Evolutionary conservation across 1,140 invertebrate genomes (phyloP).

Genomic region (Chymomyza costata): DNA sequence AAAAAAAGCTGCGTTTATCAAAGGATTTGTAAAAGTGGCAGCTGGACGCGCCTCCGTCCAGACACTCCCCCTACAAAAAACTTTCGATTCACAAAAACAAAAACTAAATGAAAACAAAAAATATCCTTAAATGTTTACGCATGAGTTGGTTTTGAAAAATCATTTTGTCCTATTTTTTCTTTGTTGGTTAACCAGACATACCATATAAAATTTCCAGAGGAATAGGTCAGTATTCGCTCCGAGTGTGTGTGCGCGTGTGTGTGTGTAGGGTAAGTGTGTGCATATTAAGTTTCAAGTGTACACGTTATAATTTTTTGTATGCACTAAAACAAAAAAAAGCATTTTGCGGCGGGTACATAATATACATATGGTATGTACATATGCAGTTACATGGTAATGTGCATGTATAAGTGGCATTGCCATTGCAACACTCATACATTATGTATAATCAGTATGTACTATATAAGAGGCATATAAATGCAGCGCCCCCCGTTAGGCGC

Average conservation of each 20-base stretch:
- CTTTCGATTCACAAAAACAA: conserved; percentile 13
- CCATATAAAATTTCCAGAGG: conserved; percentile 60
- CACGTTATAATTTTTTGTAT: conserved; percentile 35
- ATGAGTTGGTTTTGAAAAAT: conserved; percentile 38
- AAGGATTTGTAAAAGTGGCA: neutral
- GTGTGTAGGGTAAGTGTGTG: conserved; percentile 17
- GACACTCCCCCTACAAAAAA: neutral
- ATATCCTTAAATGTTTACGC: conserved; percentile 46
- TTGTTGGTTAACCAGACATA: conserved; percentile 37
- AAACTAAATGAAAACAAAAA: no score
- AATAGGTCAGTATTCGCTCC: conserved; percentile 68
- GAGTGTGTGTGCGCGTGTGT: conserved; percentile 37
- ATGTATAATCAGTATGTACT: no score
- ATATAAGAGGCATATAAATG: no score
- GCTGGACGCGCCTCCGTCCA: neutral
- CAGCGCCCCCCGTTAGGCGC: conserved; percentile 12
- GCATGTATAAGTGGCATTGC: no score
- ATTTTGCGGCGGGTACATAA: conserved; percentile 19
- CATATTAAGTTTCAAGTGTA: conserved; percentile 55
- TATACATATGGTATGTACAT: conserved; percentile 42
- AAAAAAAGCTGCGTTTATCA: no score
- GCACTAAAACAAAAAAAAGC: conserved; percentile 35
- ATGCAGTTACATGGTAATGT: no score
- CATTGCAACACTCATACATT: no score
- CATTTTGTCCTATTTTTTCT: conserved; percentile 35